Evolutionary conservation across 2,888 invertebrate genomes (phyloP), one percentile per base, ranked within the genome.

Genomic region (Heterodera filipjevi): DNA sequence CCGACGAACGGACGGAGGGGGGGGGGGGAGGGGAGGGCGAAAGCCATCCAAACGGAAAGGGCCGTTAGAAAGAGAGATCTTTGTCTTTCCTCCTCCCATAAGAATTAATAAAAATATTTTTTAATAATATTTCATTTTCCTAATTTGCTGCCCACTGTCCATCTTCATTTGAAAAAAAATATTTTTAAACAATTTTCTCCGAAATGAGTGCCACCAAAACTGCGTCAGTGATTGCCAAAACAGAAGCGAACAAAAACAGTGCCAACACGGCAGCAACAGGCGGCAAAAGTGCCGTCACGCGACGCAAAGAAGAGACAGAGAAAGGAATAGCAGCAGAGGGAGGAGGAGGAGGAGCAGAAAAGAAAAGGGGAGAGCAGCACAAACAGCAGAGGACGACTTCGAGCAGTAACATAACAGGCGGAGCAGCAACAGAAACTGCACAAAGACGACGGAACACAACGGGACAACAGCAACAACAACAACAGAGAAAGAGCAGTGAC

Each of bases 381-480:
- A 53, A 12, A 16, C 39, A 64, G 22, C 30, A 75, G 66, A 16
- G 53, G 22, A 39, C 76, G 39, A 68, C 66, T n/a, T 3, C 68
- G 30, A 71, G 14, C 76, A 76, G 33, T 39, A 74, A 35, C 32
- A 71, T n/a, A n/a, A n/a, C n/a, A n/a, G n/a, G n/a, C n/a, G n/a
- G n/a, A n/a, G n/a, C n/a, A n/a, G n/a, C n/a, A n/a, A n/a, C n/a
- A n/a, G n/a, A n/a, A n/a, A n/a, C n/a, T n/a, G n/a, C n/a, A n/a
- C n/a, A n/a, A n/a, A n/a, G n/a, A n/a, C n/a, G n/a, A n/a, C n/a
- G n/a, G n/a, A n/a, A n/a, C n/a, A n/a, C n/a, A n/a, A n/a, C n/a
- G n/a, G n/a, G n/a, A n/a, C n/a, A n/a, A n/a, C n/a, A n/a, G n/a
- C n/a, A n/a, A n/a, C n/a, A n/a, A n/a, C n/a, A n/a, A n/a, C n/a